Percentiles rank a stretch among this genome's conserved stretches.
phyloP scores from a whole-genome alignment of 2,888 invertebrate genomes.

The Drosophila nr. fundita region DNA sequence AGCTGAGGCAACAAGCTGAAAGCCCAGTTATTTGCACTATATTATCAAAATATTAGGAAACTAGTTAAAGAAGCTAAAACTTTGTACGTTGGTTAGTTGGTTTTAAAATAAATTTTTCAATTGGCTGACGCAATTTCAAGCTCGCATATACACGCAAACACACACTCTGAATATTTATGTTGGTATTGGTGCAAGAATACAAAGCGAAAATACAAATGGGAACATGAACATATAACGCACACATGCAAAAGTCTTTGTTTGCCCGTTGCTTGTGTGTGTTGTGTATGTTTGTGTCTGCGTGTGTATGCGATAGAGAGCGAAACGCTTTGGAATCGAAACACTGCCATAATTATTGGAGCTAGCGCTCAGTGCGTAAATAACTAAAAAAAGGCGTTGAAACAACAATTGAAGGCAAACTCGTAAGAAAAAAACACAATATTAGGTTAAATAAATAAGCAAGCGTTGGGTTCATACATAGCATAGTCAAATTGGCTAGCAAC shows the following conservation, averaged over 20 bases:
- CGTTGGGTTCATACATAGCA: background rate
- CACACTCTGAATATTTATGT: conserved; percentile 29
- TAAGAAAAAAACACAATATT: conserved; percentile 5
- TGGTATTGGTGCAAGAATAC: conserved; percentile 58
- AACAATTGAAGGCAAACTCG: conserved; percentile 33
- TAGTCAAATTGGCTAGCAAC: conserved; percentile 38
- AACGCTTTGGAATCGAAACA: conserved; percentile 49
- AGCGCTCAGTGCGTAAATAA: conserved; percentile 8
- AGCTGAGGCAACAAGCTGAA: conserved; percentile 11
- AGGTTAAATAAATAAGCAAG: conserved; percentile 19
- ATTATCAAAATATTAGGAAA: conserved; percentile 36
- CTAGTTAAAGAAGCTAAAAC: conserved; percentile 38
- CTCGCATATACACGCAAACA: conserved; percentile 44
- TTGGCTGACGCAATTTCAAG: conserved; percentile 81
- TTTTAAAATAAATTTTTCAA: conserved; percentile 59
- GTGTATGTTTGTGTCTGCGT: conserved; percentile 15
- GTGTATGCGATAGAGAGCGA: conserved; percentile 18
- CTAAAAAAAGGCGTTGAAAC: conserved; percentile 31
- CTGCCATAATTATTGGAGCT: conserved; percentile 34
- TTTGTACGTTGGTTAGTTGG: conserved; percentile 18
- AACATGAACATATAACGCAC: conserved; percentile 65
- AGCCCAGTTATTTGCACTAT: conserved; percentile 9
- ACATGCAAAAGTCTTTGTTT: conserved; percentile 67
- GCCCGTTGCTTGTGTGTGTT: conserved; percentile 35
- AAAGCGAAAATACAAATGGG: conserved; percentile 70